These are phyloP conservation scores for Manis crassicaudata DNA, from an alignment of 2,797 vertebrate species.

Conservation along the genomic window DNA sequence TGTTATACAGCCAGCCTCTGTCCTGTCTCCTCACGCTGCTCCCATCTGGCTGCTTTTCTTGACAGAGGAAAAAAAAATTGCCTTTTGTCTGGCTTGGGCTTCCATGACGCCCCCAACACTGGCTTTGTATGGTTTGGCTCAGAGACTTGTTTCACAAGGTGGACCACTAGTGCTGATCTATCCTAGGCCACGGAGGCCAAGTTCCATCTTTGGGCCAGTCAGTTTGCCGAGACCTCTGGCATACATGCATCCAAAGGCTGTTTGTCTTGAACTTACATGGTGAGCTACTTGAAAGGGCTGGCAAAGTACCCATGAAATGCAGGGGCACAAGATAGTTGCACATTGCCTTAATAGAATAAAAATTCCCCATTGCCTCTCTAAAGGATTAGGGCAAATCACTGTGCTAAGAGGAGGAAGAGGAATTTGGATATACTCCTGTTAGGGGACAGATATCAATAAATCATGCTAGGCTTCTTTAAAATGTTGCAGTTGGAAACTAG, in stretches of 20 bases:
- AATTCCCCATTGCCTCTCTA: background rate
- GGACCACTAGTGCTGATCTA: background rate
- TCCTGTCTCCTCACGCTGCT: rapidly evolving
- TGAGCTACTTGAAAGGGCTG: background rate
- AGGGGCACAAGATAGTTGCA: background rate
- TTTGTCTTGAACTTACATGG: background rate
- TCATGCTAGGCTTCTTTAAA: conserved; percentile 30
- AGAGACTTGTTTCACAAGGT: conserved; percentile 9
- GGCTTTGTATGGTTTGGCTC: background rate
- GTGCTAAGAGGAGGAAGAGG: background rate
- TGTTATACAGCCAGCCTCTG: rapidly evolving
- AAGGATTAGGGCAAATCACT: background rate
- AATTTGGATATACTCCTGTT: background rate
- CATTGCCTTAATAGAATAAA: background rate
- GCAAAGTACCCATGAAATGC: background rate
- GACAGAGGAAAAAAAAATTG: background rate
- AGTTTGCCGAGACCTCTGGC: background rate
- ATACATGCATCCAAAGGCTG: background rate
- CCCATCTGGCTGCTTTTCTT: background rate
- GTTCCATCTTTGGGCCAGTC: background rate
- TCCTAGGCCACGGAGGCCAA: background rate
- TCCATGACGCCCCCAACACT: background rate
- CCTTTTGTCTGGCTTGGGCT: background rate
- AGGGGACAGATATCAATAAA: background rate
- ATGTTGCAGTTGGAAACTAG: conserved; percentile 29